phyloP scores from a whole-genome alignment of 2,113 vertebrate species.

The Sceloporus tristichus region DNA sequence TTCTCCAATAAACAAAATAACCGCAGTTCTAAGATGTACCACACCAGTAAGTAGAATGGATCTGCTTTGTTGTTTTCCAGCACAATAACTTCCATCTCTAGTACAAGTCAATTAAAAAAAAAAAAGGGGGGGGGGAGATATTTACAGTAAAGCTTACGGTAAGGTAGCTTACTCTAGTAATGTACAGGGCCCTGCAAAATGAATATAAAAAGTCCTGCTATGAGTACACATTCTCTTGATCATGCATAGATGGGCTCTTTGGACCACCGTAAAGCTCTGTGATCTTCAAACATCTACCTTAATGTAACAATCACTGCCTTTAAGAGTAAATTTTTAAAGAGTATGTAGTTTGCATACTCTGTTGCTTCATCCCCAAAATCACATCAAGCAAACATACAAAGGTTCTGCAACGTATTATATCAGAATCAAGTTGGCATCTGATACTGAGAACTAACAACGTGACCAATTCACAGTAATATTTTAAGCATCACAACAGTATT shows the following conservation, averaged over 20 bases:
- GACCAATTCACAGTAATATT: not conserved
- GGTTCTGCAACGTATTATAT: not conserved
- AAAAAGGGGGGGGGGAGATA: not conserved
- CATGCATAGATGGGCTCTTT: not conserved
- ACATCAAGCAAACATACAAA: not conserved
- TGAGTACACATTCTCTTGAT: not conserved
- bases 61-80: not conserved
- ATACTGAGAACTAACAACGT: conserved; percentile 3
- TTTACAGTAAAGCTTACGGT: not conserved
- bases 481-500: conserved; percentile 22
- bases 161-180: not conserved
- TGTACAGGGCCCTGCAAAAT: not conserved
- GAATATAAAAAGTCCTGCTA: not conserved
- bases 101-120: not conserved
- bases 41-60: not conserved
- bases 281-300: not conserved
- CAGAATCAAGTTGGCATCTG: not conserved
- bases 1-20: conserved; percentile 12
- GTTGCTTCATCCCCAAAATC: not conserved
- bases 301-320: not conserved
- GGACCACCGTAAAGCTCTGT: not conserved
- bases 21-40: not conserved
- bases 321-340: not conserved
- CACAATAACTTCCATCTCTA: not conserved
- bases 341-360: not conserved